Conservation (phyloP, 2,797 vertebrate species). For the Enteromius radiatus region DNA sequence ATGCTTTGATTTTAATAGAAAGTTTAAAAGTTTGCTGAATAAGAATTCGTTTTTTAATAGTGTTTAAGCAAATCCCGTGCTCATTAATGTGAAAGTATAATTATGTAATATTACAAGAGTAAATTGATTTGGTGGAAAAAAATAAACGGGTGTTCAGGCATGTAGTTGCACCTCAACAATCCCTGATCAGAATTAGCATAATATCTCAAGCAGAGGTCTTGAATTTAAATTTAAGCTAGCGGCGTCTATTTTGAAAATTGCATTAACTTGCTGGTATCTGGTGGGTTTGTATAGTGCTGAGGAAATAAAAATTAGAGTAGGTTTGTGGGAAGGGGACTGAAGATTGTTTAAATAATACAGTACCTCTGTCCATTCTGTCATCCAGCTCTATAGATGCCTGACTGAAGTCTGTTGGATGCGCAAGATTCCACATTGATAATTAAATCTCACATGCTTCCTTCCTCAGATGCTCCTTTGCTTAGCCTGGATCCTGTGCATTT, state of each 20-base stretch:
- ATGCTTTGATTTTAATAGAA: background rate
- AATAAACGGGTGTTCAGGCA: background rate
- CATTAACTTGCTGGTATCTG: constrained; percentile 3
- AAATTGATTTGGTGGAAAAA: background rate
- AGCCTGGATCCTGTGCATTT: constrained; percentile 3
- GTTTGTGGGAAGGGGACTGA: constrained; percentile 8
- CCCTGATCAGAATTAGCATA: background rate
- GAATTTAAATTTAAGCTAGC: background rate
- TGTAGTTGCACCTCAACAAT: background rate
- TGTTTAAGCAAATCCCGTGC: background rate
- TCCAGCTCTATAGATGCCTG: constrained; percentile 7
- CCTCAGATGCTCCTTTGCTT: constrained; percentile 7
- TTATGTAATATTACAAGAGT: background rate
- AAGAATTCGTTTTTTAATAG: background rate
- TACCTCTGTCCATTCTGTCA: constrained; percentile 11
- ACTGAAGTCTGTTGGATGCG: background rate
- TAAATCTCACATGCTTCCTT: constrained; percentile 6
- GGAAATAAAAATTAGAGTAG: background rate
- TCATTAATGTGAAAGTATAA: background rate
- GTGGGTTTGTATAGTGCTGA: background rate
- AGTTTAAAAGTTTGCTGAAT: background rate
- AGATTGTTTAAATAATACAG: constrained; percentile 43
- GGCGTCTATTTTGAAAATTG: background rate
- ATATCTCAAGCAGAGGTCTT: background rate
- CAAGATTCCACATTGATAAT: constrained; percentile 4